These are phyloP conservation scores for Phrixothrix hirtus DNA, from an alignment of 2,888 invertebrate genomes.

Conservation along the genomic window DNA sequence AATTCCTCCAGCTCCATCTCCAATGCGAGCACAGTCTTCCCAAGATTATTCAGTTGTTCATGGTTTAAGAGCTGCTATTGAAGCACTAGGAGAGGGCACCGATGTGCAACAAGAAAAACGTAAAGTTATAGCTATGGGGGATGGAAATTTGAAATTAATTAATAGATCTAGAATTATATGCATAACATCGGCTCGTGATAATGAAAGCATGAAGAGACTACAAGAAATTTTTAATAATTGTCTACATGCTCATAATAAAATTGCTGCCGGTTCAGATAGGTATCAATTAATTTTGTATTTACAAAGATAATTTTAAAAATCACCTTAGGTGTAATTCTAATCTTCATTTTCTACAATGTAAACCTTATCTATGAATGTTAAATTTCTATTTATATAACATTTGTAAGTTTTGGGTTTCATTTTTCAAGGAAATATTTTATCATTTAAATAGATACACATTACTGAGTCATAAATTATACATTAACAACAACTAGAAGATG, in stretches of 20 bases:
- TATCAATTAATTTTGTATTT: no score
- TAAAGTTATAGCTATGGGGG: slow-evolving; percentile 56
- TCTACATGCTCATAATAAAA: slow-evolving; percentile 78
- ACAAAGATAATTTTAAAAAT: no score
- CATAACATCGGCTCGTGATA: slow-evolving; percentile 86
- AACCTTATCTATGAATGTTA: no score
- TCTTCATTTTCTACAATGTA: no score
- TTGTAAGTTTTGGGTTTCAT: no score
- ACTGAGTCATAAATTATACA: no score
- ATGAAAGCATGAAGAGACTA: slow-evolving; percentile 81
- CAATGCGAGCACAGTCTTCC: slow-evolving; percentile 59
- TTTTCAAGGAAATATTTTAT: no score
- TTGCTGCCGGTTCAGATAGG: slow-evolving; percentile 65
- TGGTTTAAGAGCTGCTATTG: slow-evolving; percentile 84
- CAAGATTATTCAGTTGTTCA: slow-evolving; percentile 76
- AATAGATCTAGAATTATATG: slow-evolving; percentile 83
- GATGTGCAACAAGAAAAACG: slow-evolving; percentile 70
- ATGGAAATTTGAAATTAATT: slow-evolving; percentile 50
- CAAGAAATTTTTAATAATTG: slow-evolving; percentile 86
- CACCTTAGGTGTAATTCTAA: no score
- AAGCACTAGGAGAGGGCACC: slow-evolving; percentile 80
- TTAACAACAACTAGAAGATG: no score
- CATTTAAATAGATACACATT: no score
- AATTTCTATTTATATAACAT: no score
- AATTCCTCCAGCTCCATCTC: slow-evolving; percentile 64